Conservation (phyloP, 1,140 invertebrate genomes). For the Physella acuta region DNA sequence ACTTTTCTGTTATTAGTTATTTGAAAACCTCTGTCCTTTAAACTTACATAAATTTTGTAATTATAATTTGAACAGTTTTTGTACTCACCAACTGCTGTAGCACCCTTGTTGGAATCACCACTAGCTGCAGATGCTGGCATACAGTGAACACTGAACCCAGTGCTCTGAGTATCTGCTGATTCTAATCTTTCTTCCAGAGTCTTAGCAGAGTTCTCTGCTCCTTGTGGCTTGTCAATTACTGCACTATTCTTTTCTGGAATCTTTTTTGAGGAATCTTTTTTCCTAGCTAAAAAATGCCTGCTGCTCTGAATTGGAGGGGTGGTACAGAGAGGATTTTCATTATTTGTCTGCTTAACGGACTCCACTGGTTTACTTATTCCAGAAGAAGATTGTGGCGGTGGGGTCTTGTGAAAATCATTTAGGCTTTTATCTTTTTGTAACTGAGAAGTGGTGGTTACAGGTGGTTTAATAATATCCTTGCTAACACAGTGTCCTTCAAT, state of each 20-base stretch:
- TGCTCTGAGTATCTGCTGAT: conserved; percentile 18
- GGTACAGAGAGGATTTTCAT: not conserved
- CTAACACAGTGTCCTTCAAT: not conserved
- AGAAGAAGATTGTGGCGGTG: too few species aligned
- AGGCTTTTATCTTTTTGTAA: not conserved
- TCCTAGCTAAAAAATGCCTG: not conserved
- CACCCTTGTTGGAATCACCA: conserved; percentile 10
- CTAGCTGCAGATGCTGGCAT: conserved; percentile 7
- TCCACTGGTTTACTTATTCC: not conserved
- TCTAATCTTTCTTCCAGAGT: not conserved
- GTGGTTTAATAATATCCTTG: too few species aligned
- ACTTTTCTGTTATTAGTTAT: not conserved
- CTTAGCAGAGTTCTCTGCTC: not conserved
- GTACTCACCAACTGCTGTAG: not conserved
- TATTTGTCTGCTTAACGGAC: not conserved
- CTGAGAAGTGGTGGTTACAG: not conserved
- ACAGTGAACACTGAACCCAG: conserved; percentile 19
- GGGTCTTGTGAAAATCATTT: too few species aligned
- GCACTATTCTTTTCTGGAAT: too few species aligned
- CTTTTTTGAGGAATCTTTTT: too few species aligned
- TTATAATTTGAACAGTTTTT: not conserved
- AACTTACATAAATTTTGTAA: not conserved
- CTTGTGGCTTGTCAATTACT: not conserved
- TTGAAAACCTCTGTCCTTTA: not conserved
- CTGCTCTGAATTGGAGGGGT: not conserved